These are phyloP conservation scores for Mesembrinibis cayennensis DNA, from an alignment of 2,113 vertebrate species.

Conservation along the genomic window DNA sequence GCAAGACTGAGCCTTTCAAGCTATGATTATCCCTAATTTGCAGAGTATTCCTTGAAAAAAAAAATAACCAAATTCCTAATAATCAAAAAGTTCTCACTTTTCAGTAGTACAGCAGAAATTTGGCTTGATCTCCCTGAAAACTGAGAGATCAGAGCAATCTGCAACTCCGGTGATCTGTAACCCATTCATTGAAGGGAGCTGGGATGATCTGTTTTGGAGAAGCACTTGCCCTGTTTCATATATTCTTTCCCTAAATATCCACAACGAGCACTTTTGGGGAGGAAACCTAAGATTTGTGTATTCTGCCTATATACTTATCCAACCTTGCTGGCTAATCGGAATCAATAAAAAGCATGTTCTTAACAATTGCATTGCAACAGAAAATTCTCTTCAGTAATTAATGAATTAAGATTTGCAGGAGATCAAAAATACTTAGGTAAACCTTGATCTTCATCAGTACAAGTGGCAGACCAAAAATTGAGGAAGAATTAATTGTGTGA, in stretches of 20 bases:
- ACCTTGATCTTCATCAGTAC: background rate
- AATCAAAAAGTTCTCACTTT: background rate
- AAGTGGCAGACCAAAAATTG: background rate
- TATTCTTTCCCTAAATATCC: background rate
- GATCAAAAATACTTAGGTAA: background rate
- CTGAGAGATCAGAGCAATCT: background rate
- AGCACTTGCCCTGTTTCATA: rapidly evolving
- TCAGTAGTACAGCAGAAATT: background rate
- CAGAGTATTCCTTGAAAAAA: background rate
- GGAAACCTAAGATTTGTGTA: background rate
- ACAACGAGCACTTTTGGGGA: background rate
- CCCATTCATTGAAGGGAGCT: background rate
- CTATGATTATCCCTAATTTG: background rate
- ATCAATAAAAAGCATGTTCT: background rate
- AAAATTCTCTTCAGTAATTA: background rate
- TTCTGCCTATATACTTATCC: background rate
- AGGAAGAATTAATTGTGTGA: background rate
- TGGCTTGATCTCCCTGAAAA: background rate
- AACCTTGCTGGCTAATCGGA: background rate
- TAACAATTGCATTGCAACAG: background rate
- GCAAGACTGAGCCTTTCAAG: background rate
- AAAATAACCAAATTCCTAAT: background rate
- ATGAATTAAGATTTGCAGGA: background rate
- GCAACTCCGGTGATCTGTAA: rapidly evolving
- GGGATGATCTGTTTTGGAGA: background rate